These are phyloP conservation scores for Nezara viridula DNA, from an alignment of 2,888 invertebrate species.

Conservation along the genomic window DNA sequence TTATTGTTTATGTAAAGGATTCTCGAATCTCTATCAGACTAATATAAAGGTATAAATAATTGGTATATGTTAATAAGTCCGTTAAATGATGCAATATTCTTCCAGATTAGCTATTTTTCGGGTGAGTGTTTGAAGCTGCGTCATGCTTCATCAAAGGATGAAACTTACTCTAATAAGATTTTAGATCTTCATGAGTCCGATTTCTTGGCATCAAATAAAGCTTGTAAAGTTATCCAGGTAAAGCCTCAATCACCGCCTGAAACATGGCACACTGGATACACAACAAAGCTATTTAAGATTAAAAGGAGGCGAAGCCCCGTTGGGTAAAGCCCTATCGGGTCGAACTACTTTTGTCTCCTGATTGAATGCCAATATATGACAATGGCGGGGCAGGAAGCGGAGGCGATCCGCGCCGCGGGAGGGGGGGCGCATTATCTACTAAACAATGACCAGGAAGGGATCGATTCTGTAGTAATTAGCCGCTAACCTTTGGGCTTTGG, in stretches of 20 bases:
- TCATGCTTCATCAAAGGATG: too few relatives aligned
- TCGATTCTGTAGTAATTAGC: constrained; percentile 19
- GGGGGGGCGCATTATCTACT: background rate
- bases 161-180: too few relatives aligned
- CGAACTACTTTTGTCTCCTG: constrained; percentile 6
- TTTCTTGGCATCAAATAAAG: background rate
- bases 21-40: too few relatives aligned
- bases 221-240: background rate
- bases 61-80: too few relatives aligned
- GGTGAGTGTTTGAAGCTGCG: too few relatives aligned
- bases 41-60: too few relatives aligned
- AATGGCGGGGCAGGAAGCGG: background rate
- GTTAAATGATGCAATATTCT: too few relatives aligned
- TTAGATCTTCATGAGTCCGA: too few relatives aligned
- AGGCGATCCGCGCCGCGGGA: background rate
- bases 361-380: constrained; percentile 35
- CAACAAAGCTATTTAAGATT: background rate
- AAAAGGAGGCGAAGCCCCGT: background rate
- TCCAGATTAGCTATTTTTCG: too few relatives aligned
- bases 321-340: background rate
- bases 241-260: background rate
- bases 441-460: constrained; percentile 24
- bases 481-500: background rate
- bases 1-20: too few relatives aligned
- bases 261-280: background rate